A percentile compares a stretch with the other conserved stretches of the same genome.
Evolutionary conservation across 2,797 vertebrate species (phyloP).

Genomic region (Lithobates sylvaticus): DNA sequence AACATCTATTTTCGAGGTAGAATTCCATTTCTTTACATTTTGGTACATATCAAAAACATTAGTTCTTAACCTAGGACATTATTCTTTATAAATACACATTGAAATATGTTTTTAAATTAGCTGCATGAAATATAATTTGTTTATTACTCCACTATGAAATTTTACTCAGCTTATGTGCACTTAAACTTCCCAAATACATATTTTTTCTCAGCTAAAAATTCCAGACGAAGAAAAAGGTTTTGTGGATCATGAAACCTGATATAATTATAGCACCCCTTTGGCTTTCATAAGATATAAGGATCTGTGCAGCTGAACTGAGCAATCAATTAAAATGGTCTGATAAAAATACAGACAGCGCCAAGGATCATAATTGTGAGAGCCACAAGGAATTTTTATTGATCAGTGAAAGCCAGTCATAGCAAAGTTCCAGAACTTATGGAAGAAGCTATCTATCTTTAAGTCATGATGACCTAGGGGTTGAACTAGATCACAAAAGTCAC

Average conservation of each 20-base stretch:
- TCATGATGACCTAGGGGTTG: slow-evolving; percentile 39
- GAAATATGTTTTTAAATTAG: no score
- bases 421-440: slow-evolving; percentile 47
- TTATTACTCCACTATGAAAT: no score
- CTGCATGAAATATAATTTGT: no score
- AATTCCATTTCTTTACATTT: no score
- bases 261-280: slow-evolving; percentile 50
- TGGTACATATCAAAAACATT: no score
- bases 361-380: slow-evolving; percentile 52
- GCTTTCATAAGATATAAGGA: slow-evolving; percentile 56
- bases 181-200: no score
- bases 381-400: slow-evolving; percentile 58
- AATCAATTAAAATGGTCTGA: slow-evolving; percentile 56
- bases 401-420: slow-evolving; percentile 43
- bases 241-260: slow-evolving; percentile 21
- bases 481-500: slow-evolving; percentile 33
- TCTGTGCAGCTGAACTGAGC: slow-evolving; percentile 32
- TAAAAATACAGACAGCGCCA: slow-evolving; percentile 46
- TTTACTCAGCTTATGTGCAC: no score
- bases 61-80: no score
- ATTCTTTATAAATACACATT: no score
- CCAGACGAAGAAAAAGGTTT: neutral
- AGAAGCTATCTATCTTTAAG: slow-evolving; percentile 45
- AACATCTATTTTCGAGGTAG: no score
- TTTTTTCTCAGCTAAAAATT: no score